Evolutionary conservation across 2,888 invertebrate genomes (phyloP), one percentile per base, ranked within the genome.

Genomic region (Zootermopsis nevadensis): DNA sequence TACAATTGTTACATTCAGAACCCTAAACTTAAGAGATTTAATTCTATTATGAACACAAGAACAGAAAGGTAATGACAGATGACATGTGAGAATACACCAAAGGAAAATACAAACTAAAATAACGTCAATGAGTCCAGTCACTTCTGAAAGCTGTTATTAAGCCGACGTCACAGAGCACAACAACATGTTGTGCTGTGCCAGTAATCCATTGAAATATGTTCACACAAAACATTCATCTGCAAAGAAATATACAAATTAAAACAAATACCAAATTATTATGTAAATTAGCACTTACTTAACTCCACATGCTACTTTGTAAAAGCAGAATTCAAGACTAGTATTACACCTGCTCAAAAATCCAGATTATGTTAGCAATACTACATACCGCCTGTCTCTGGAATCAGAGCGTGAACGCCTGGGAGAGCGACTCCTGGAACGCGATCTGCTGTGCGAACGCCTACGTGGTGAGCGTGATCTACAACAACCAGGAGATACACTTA

Each of bases 391-490:
- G 84, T 85, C 85, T 35, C 85, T 77, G 30, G 85, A 85, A 48
- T 85, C 85, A 30, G 85, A 85, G 24, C 85, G 84, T 19, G 85
- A 85, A 31, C 85, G 81, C 33, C 85, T 53, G 24, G 82, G 85
- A 27, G 85, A 85, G 30, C 85, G 84, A 53, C 83, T 84, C 66
- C 85, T 81, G 30, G 85, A 85, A 2, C 85, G 82, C 33, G 85
- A 85, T 30, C 85, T 35, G 81, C 81, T 81, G 55, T 82, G 84
- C 72, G 85, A 84, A 66, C 85, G 85, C 31, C 85, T 76, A 33
- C 85, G 81, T 8, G 85, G 85, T 33, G 85, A 85, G 27, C 85
- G 83, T 60, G 85, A 85, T 82, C 85, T 85, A 82, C 10, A 83
- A 83, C 66, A 48, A 69, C 31, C 24, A 77, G 31, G 15, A 15